Percentiles rank a stretch among this genome's conserved stretches.
Evolutionary conservation across 2,888 invertebrate species (phyloP).

Genomic region (Amorpha juglandis): DNA sequence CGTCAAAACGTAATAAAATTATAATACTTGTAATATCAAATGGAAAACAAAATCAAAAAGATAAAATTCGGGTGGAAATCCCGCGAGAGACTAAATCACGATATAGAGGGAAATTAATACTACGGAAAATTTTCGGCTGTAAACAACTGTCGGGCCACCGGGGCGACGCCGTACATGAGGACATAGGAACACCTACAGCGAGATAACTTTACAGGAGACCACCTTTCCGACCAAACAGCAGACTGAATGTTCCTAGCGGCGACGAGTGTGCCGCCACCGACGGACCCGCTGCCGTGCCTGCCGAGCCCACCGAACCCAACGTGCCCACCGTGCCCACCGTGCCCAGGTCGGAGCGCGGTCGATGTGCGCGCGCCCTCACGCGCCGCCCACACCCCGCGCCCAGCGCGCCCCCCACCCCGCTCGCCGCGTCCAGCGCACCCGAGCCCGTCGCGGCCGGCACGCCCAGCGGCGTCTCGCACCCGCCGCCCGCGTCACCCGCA

Average conservation of each 20-base stretch:
- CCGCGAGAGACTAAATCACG: slow-evolving; percentile 1
- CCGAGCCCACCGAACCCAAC: slow-evolving; percentile 70
- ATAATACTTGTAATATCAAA: slow-evolving; percentile 46
- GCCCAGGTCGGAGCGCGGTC: slow-evolving; percentile 59
- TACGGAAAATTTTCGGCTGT: slow-evolving; percentile 25
- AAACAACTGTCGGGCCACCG: neutral
- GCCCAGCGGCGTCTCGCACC: slow-evolving; percentile 72
- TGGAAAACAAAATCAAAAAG: slow-evolving; percentile 49
- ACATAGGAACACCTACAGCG: neutral
- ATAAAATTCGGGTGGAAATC: slow-evolving; percentile 36
- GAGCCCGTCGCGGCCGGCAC: slow-evolving; percentile 86
- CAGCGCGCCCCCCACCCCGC: slow-evolving; percentile 63
- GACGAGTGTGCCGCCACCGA: slow-evolving; percentile 55
- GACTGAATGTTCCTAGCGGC: slow-evolving; percentile 89
- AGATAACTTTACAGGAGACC: slow-evolving; percentile 85
- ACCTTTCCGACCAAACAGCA: slow-evolving; percentile 93
- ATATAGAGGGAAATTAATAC: slow-evolving; percentile 39
- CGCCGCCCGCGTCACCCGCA: slow-evolving; percentile 63
- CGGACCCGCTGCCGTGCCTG: slow-evolving; percentile 84
- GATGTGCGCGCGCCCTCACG: slow-evolving; percentile 70
- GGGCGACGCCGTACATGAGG: neutral
- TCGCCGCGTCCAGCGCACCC: slow-evolving; percentile 78
- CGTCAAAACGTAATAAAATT: slow-evolving; percentile 66
- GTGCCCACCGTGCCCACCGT: slow-evolving; percentile 50
- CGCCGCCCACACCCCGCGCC: slow-evolving; percentile 64